These are phyloP conservation scores for Drosophila kokeensis DNA, from an alignment of 2,888 invertebrate species.

Conservation along the genomic window DNA sequence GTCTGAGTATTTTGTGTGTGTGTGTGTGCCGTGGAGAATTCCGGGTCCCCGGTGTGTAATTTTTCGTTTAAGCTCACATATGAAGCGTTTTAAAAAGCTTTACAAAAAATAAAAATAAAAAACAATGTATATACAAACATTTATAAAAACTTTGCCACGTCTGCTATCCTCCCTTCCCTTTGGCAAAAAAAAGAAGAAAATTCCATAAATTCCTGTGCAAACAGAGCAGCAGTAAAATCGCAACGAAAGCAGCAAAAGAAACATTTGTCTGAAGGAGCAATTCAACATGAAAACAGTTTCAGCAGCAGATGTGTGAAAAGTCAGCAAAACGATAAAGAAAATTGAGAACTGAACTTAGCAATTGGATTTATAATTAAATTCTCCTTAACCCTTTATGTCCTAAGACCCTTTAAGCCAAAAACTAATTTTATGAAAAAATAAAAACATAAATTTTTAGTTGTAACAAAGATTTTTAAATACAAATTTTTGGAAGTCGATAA, in stretches of 20 bases:
- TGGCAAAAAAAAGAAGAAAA: not conserved
- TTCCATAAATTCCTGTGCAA: conserved; percentile 2
- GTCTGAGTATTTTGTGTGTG: not conserved
- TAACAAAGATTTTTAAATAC: too few relatives aligned
- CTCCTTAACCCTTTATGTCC: not conserved
- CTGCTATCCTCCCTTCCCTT: not conserved
- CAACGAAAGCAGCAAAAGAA: conserved; percentile 7
- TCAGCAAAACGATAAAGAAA: not conserved
- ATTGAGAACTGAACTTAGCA: not conserved
- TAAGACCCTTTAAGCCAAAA: not conserved
- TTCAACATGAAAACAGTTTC: not conserved
- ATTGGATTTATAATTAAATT: not conserved
- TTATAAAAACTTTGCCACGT: not conserved
- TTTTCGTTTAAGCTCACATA: conserved; percentile 45
- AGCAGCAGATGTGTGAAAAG: not conserved
- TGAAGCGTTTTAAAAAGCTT: conserved; percentile 21
- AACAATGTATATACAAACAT: not conserved
- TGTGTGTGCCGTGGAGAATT: not conserved
- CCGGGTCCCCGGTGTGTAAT: conserved; percentile 51
- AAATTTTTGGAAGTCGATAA: not conserved
- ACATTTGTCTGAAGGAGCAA: conserved; percentile 1
- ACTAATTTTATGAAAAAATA: not conserved
- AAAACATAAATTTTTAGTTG: not conserved
- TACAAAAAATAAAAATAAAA: not conserved
- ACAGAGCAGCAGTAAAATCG: conserved; percentile 4